These are phyloP conservation scores for Brachionus calyciflorus DNA, from an alignment of 1,140 invertebrate species.

Conservation along the genomic window DNA sequence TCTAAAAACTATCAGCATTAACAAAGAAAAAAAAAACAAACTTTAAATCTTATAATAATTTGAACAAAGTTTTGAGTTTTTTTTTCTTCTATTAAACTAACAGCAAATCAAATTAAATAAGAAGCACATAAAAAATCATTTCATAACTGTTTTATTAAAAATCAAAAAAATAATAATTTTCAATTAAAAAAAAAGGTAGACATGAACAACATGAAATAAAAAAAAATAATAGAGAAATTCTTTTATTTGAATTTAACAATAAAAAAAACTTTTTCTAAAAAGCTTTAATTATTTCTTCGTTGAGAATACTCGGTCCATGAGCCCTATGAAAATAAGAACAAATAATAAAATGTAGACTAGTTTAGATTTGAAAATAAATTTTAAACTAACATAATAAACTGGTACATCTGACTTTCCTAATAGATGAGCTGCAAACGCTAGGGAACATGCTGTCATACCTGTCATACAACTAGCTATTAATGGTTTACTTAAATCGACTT, in stretches of 20 bases:
- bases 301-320: conserved; percentile 42
- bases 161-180: no score
- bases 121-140: no score
- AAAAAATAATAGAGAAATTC: conserved; percentile 18
- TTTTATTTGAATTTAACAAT: conserved; percentile 16
- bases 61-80: no score
- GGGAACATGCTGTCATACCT: conserved; percentile 40
- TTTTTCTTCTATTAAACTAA: no score
- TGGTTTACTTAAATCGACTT: conserved; percentile 23
- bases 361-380: background rate
- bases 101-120: no score
- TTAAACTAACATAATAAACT: conserved; percentile 26
- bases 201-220: background rate
- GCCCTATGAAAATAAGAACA: conserved; percentile 14
- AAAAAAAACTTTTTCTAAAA: background rate
- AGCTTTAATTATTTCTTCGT: background rate
- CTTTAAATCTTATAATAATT: no score
- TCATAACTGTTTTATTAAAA: no score
- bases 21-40: no score
- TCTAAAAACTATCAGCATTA: no score
- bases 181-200: conserved; percentile 8
- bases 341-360: background rate
- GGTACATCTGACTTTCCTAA: background rate
- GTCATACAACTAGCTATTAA: conserved; percentile 30
- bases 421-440: conserved; percentile 42